Evolutionary conservation across 2,797 vertebrate genomes (phyloP).

Genomic region (Balearica regulorum): DNA sequence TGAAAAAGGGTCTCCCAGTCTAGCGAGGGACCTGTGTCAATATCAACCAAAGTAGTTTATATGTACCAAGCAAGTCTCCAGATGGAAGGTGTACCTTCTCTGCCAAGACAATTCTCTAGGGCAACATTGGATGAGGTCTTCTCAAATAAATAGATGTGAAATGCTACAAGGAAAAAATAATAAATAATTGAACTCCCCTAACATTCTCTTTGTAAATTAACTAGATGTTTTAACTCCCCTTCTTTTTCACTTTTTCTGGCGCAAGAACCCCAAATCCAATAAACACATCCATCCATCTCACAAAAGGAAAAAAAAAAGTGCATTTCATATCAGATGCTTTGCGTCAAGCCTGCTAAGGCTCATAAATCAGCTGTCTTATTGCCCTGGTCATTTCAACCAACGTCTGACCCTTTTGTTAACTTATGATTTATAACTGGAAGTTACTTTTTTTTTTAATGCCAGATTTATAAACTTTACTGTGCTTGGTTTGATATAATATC

Average conservation of each 20-base stretch:
- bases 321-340: slow-evolving; percentile 30
- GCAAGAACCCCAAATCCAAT: not conserved
- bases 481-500: slow-evolving; percentile 65
- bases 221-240: not conserved
- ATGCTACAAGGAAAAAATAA: not conserved
- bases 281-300: slow-evolving; percentile 42
- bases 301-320: not conserved
- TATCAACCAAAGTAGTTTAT: not conserved
- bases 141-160: slow-evolving; percentile 20
- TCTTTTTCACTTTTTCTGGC: not conserved
- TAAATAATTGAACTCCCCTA: not conserved
- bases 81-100: not conserved
- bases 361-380: slow-evolving; percentile 64
- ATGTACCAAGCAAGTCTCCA: slow-evolving; percentile 11
- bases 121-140: not conserved
- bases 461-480: slow-evolving; percentile 70
- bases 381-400: slow-evolving; percentile 61
- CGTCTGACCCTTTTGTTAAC: slow-evolving; percentile 57
- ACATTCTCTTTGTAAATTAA: not conserved
- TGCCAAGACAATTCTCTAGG: slow-evolving; percentile 27
- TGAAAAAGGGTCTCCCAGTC: not conserved
- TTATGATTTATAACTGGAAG: slow-evolving; percentile 69
- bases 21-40: not conserved
- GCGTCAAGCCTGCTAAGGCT: slow-evolving; percentile 41
- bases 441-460: slow-evolving; percentile 53